Evolutionary conservation across 2,113 vertebrate genomes (phyloP).

Genomic region (Megalops atlanticus): DNA sequence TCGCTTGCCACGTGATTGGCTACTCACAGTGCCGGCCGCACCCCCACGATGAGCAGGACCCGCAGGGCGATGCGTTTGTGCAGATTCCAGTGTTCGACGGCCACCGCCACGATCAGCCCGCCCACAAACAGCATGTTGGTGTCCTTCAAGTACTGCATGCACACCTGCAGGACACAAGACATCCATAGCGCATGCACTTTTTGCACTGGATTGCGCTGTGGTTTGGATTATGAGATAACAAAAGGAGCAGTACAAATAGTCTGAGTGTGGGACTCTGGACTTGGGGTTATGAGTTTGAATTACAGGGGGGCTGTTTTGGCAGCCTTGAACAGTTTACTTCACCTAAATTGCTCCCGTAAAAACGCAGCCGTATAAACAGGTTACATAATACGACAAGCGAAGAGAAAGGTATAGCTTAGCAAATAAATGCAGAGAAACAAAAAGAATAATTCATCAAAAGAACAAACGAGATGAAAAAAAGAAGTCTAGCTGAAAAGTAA

Average conservation of each 20-base stretch:
- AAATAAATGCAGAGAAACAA: background rate
- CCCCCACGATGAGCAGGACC: slow-evolving; percentile 83
- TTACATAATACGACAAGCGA: background rate
- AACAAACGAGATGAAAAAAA: too few relatives aligned
- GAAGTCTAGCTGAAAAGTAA: too few relatives aligned
- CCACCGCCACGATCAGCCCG: slow-evolving; percentile 87
- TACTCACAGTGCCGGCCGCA: slow-evolving; percentile 87
- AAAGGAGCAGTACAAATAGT: background rate
- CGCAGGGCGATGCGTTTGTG: slow-evolving; percentile 90
- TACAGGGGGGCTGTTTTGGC: background rate
- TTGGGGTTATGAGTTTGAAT: background rate
- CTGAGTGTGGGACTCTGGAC: background rate
- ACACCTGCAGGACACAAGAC: slow-evolving; percentile 74
- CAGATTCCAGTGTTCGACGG: slow-evolving; percentile 91
- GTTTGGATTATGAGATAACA: background rate
- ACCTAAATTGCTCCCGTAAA: background rate
- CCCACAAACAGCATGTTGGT: slow-evolving; percentile 95
- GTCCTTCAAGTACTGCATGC: slow-evolving; percentile 94
- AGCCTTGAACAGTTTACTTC: background rate
- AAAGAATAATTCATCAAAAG: too few relatives aligned
- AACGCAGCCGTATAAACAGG: background rate
- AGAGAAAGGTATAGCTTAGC: background rate
- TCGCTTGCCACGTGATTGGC: background rate
- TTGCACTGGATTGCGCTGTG: too few relatives aligned
- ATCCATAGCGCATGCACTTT: too few relatives aligned